Conservation (phyloP, 2,888 invertebrate species). For the Parnassius apollo region DNA sequence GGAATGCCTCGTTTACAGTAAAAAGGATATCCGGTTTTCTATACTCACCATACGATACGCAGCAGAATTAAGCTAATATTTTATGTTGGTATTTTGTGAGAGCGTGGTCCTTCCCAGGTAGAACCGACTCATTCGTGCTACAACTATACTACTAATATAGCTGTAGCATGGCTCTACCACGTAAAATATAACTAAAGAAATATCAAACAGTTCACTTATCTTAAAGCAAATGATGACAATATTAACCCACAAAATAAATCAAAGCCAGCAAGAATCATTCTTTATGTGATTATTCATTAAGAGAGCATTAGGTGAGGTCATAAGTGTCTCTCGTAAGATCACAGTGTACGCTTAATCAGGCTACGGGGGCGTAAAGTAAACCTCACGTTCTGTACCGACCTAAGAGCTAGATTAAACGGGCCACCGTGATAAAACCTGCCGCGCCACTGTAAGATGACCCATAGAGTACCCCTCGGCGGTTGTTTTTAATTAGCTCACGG, state of each 20-base stretch:
- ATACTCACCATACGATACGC: too few species aligned
- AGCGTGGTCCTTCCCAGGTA: too few species aligned
- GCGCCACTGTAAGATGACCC: slow-evolving; percentile 49
- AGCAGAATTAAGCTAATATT: too few species aligned
- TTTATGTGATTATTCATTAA: slow-evolving; percentile 36
- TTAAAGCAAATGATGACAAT: not conserved
- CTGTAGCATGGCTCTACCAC: too few species aligned
- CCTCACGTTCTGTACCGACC: slow-evolving; percentile 51
- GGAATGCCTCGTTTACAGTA: too few species aligned
- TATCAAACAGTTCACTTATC: too few species aligned
- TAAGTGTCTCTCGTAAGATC: slow-evolving; percentile 41
- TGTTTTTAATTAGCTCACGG: slow-evolving; percentile 32
- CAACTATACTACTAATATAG: too few species aligned
- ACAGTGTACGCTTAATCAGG: slow-evolving; percentile 43
- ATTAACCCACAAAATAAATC: slow-evolving; percentile 31
- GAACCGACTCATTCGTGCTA: too few species aligned
- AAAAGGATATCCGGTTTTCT: too few species aligned
- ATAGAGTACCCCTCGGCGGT: slow-evolving; percentile 28
- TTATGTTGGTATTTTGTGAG: too few species aligned
- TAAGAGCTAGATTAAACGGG: slow-evolving; percentile 77
- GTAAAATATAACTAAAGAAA: too few species aligned
- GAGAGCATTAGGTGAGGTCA: slow-evolving; percentile 34
- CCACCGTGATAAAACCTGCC: slow-evolving; percentile 63
- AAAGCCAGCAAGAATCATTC: slow-evolving; percentile 37
- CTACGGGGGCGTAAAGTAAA: slow-evolving; percentile 39